These are phyloP conservation scores for Enoplosus armatus DNA, from an alignment of 2,797 vertebrate genomes.

Conservation along the genomic window DNA sequence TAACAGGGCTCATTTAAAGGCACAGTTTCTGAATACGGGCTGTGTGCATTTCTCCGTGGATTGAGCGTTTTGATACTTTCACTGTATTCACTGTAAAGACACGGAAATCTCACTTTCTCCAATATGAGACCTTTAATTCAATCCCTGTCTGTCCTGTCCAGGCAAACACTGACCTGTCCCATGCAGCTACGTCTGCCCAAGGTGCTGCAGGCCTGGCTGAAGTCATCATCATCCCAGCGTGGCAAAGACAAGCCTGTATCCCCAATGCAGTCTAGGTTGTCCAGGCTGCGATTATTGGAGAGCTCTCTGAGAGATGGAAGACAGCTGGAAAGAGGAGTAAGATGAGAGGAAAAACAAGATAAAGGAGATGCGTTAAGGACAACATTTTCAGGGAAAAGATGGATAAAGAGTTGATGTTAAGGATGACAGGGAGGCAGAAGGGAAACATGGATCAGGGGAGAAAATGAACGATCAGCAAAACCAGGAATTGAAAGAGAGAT, in stretches of 20 bases:
- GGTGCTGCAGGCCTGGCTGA: slow-evolving; percentile 93
- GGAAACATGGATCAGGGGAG: slow-evolving; percentile 18
- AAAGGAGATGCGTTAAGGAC: slow-evolving; percentile 4
- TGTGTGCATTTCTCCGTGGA: no score
- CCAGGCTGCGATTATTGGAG: slow-evolving; percentile 91
- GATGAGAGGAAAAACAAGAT: slow-evolving; percentile 22
- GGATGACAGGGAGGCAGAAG: slow-evolving; percentile 29
- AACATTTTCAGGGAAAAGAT: slow-evolving; percentile 10
- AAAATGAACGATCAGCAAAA: slow-evolving; percentile 60
- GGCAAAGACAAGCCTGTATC: slow-evolving; percentile 91
- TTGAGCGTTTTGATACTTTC: no score
- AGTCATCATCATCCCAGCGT: slow-evolving; percentile 97
- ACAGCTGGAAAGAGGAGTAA: slow-evolving; percentile 78
- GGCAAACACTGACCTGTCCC: slow-evolving; percentile 88
- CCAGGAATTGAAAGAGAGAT: slow-evolving; percentile 58
- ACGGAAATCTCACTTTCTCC: no score
- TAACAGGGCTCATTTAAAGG: no score
- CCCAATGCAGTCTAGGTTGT: slow-evolving; percentile 94
- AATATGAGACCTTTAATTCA: no score
- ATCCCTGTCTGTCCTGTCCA: background rate
- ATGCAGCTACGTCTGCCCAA: slow-evolving; percentile 86
- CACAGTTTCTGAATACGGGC: no score
- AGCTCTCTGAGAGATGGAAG: slow-evolving; percentile 89
- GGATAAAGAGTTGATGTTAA: slow-evolving; percentile 33
- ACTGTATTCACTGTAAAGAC: no score